phyloP scores from a whole-genome alignment of 1,140 invertebrate genomes.

The Acromyrmex heyeri region DNA sequence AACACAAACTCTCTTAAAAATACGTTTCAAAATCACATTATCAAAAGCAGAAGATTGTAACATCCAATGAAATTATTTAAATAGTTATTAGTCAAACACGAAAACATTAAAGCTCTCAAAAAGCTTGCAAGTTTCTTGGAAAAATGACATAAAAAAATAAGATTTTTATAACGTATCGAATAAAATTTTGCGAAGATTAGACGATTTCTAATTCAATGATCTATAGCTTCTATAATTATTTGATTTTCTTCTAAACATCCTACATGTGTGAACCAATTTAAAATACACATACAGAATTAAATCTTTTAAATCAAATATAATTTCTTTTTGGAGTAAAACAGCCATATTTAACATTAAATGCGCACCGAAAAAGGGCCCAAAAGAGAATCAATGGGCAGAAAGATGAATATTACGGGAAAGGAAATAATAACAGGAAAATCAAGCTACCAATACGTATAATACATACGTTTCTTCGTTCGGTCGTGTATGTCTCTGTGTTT shows the following conservation, averaged over 20 bases:
- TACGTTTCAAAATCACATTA: conserved; percentile 12
- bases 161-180: neutral
- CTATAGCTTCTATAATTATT: neutral
- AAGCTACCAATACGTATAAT: conserved; percentile 20
- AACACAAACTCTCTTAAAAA: conserved; percentile 29
- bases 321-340: neutral
- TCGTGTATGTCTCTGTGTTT: neutral
- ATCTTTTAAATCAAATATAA: neutral
- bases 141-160: neutral
- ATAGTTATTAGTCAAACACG: neutral
- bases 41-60: conserved; percentile 36
- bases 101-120: too few species aligned
- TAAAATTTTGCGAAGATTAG: conserved; percentile 8
- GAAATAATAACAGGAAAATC: conserved; percentile 38
- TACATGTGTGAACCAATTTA: neutral
- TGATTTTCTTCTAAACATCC: neutral
- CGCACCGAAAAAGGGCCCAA: neutral
- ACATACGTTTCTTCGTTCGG: conserved; percentile 18
- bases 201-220: neutral
- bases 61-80: conserved; percentile 23
- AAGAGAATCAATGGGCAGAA: conserved; percentile 31
- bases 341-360: neutral
- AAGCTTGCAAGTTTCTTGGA: neutral
- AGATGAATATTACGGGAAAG: neutral
- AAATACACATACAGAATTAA: neutral